Evolutionary conservation across 35 echinoderm and acorn worm species (phyloP).

Genomic region (Lytechinus pictus): DNA sequence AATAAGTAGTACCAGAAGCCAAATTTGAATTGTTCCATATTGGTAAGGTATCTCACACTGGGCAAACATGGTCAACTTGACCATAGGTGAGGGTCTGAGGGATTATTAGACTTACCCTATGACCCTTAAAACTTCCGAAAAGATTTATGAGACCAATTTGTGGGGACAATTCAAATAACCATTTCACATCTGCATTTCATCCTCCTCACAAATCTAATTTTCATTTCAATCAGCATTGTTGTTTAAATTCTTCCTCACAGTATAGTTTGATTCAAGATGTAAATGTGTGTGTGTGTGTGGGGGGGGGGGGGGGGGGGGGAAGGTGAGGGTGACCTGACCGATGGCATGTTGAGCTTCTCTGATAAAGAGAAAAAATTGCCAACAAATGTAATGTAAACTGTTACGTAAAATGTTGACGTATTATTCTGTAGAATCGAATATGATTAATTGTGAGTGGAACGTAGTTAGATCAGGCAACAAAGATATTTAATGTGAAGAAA

Average conservation of each 20-base stretch:
- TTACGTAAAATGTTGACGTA: too few species aligned
- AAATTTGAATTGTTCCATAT: neutral
- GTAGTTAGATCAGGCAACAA: too few species aligned
- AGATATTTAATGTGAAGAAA: too few species aligned
- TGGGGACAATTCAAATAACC: neutral
- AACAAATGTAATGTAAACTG: too few species aligned
- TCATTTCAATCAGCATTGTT: neutral
- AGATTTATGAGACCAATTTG: neutral
- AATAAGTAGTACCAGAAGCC: neutral
- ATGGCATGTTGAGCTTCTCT: neutral
- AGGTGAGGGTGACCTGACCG: neutral
- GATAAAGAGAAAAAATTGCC: too few species aligned
- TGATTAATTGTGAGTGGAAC: too few species aligned
- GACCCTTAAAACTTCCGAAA: neutral
- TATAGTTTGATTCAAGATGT: neutral
- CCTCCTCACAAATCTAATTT: slow-evolving; percentile 24
- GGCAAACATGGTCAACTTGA: neutral
- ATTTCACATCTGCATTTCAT: neutral
- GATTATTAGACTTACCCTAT: neutral
- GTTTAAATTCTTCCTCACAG: neutral
- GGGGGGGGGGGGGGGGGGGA: too few species aligned
- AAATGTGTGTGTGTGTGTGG: neutral
- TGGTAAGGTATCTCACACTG: neutral
- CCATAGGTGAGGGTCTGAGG: neutral
- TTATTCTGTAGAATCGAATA: too few species aligned